phyloP scores from a whole-genome alignment of 2,113 vertebrate species.

The Hippoglossus stenolepis region DNA sequence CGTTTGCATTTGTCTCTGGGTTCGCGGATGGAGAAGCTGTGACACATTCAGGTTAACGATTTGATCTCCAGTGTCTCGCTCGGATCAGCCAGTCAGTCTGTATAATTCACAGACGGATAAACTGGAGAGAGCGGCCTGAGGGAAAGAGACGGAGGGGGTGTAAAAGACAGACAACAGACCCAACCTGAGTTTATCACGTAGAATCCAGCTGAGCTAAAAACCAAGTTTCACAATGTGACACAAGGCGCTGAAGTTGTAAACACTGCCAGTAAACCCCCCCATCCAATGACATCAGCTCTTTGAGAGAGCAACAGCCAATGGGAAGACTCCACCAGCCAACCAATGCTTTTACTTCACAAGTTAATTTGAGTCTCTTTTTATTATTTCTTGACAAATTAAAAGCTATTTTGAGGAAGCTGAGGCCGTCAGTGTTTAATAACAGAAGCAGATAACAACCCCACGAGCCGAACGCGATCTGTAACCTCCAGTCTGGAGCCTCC shows the following conservation, averaged over 20 bases:
- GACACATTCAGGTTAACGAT: not conserved
- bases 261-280: no score
- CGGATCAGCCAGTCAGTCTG: not conserved
- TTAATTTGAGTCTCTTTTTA: not conserved
- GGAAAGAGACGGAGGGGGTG: not conserved
- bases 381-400: not conserved
- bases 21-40: not conserved
- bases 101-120: not conserved
- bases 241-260: no score
- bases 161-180: no score
- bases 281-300: no score
- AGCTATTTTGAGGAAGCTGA: not conserved
- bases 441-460: no score
- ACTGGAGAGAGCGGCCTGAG: not conserved
- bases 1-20: not conserved
- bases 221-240: no score
- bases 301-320: no score
- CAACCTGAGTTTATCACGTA: no score
- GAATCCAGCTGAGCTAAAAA: no score
- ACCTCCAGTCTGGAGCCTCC: slow-evolving; percentile 32
- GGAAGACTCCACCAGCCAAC: not conserved
- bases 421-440: not conserved
- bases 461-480: slow-evolving; percentile 4
- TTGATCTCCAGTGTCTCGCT: not conserved
- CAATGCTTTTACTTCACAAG: no score